These are phyloP conservation scores for Echiichthys vipera DNA, from an alignment of 2,797 vertebrate species.

Conservation along the genomic window DNA sequence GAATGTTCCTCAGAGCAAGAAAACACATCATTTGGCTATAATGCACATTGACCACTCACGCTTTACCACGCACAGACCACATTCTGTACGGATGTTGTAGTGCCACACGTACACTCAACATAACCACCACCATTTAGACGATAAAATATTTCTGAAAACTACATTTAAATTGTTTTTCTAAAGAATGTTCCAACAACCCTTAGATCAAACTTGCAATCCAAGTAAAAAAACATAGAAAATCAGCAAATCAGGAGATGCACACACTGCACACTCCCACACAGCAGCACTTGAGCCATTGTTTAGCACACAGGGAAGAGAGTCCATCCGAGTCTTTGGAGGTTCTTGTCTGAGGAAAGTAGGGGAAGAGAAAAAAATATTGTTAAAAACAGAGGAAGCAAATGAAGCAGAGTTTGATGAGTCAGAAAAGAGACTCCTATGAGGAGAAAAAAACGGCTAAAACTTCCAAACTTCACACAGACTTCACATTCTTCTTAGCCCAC, in stretches of 20 bases:
- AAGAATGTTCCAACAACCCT: background rate
- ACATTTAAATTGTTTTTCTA: background rate
- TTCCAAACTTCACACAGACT: slow-evolving; percentile 68
- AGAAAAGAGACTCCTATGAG: slow-evolving; percentile 51
- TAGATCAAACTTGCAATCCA: slow-evolving; percentile 3
- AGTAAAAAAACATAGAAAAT: slow-evolving; percentile 11
- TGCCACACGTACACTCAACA: background rate
- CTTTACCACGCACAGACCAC: slow-evolving; percentile 49
- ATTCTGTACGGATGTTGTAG: slow-evolving; percentile 14
- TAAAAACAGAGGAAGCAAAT: slow-evolving; percentile 54
- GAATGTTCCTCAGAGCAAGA: slow-evolving; percentile 75
- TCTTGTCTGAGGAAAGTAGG: slow-evolving; percentile 55
- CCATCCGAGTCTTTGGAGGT: slow-evolving; percentile 45
- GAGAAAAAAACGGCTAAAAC: slow-evolving; percentile 24
- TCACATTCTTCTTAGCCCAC: slow-evolving; percentile 50
- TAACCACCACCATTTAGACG: slow-evolving; percentile 11
- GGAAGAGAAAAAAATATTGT: slow-evolving; percentile 4
- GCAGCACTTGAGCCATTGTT: slow-evolving; percentile 11
- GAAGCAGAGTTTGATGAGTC: slow-evolving; percentile 68
- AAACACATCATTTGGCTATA: slow-evolving; percentile 68
- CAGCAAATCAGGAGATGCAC: slow-evolving; percentile 11
- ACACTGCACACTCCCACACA: slow-evolving; percentile 35
- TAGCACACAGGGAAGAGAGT: slow-evolving; percentile 20
- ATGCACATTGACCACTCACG: slow-evolving; percentile 75
- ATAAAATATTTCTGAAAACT: background rate